These are phyloP conservation scores for Cephus spinipes DNA, from an alignment of 2,888 invertebrate genomes.

Conservation along the genomic window DNA sequence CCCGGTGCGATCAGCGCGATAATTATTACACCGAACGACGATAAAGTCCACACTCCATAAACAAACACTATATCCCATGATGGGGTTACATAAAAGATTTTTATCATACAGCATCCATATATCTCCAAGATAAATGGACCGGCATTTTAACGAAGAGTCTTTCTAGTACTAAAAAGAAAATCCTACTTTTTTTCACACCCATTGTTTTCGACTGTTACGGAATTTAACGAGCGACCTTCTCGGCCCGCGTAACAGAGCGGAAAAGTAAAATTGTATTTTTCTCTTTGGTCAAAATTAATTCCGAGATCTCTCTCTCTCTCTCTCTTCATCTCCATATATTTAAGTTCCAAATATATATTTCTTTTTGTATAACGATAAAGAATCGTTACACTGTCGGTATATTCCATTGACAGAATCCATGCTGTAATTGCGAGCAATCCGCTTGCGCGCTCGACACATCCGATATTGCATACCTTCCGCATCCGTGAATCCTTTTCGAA, in stretches of 20 bases:
- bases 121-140: not conserved
- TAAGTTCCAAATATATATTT: not conserved
- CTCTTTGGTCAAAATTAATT: not conserved
- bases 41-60: no score
- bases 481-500: slow-evolving; percentile 2
- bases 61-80: no score
- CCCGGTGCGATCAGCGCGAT: not conserved
- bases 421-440: not conserved
- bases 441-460: not conserved
- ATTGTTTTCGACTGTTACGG: not conserved
- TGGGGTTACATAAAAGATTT: not conserved
- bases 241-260: not conserved
- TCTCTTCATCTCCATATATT: not conserved
- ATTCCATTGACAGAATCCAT: not conserved
- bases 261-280: not conserved
- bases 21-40: not conserved
- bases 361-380: not conserved
- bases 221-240: not conserved
- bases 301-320: not conserved
- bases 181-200: not conserved
- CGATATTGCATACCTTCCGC: not conserved
- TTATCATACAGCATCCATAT: not conserved
- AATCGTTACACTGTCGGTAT: not conserved
- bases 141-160: not conserved
- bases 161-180: not conserved